Evolutionary conservation across 1,140 invertebrate species (phyloP), one percentile per base, ranked within the genome.

Genomic region (Drosophila virilis): DNA sequence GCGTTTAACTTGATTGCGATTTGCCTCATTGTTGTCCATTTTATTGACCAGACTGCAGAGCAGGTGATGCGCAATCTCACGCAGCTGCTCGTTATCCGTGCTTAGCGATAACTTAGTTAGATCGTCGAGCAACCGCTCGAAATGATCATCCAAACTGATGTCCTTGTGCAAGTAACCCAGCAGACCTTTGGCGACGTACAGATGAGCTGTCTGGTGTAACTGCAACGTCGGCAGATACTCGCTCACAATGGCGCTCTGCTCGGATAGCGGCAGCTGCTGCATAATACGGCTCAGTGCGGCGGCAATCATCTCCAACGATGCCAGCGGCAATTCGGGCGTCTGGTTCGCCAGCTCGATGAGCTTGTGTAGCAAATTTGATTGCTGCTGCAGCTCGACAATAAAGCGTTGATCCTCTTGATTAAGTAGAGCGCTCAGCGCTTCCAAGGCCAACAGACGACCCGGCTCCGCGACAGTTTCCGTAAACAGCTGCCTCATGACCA

Each of bases 41-140:
- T 90, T 92, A 37, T 92, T 92, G 15, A 92, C 85, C 66, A 92
- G 52, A 42, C 90, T 92, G 42, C 92, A 92, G 9, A 92, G 65
- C 61, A 92, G 65, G 17, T 85, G 88, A 72, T 91, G 84, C 7
- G 86, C 77, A 13, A 88, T 81, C 6, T 43, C 46, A 8, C 89
- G 82, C 38, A 91, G 17, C 35, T 84, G 65, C 42, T 91, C 83
- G 12, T 92, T 76, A 10, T 91, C 76, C 0, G 71, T 59, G 10
- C 1, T 77, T 0, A 92, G 50, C 0, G 91, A 91, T 6, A 91
- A 46, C 32, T 91, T 32, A 1, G 86, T 92, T 0, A 92, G 64
- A 68, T 92, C 91, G 17, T 74, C 66, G 7, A 92, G 38, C 50
- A 92, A 61, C 32, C 78, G 73, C 48, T 92, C 91, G 17, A 92